Evolutionary conservation across 2,888 invertebrate genomes (phyloP).

Genomic region (Platerodrilus igneus): DNA sequence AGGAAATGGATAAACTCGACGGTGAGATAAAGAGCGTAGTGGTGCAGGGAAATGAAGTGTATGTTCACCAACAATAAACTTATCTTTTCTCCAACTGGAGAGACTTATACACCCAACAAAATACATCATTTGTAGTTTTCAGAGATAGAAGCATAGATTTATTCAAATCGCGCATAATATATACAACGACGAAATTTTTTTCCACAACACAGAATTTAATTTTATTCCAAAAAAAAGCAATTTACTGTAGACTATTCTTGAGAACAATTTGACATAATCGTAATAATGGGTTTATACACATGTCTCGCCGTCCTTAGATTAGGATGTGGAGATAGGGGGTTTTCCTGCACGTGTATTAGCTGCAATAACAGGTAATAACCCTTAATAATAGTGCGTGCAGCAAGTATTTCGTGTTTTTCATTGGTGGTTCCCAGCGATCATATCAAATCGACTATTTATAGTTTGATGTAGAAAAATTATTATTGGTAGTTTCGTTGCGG

Average conservation of each 20-base stretch:
- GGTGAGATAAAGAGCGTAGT: constrained; percentile 47
- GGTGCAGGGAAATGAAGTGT: constrained; percentile 47
- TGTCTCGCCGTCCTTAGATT: constrained; percentile 40
- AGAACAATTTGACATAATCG: constrained; percentile 43
- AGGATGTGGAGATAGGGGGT: constrained; percentile 42
- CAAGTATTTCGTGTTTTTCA: constrained; percentile 39
- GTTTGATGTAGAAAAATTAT: constrained; percentile 49
- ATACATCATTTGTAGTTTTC: constrained; percentile 49
- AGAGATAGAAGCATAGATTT: constrained; percentile 45
- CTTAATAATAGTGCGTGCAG: constrained; percentile 49
- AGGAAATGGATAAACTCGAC: constrained; percentile 48
- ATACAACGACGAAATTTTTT: constrained; percentile 30
- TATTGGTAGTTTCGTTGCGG: constrained; percentile 46
- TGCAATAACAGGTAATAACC: constrained; percentile 50
- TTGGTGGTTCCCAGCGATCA: constrained; percentile 45
- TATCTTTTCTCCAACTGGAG: constrained; percentile 47
- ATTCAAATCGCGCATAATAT: constrained; percentile 40
- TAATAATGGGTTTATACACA: constrained; percentile 41
- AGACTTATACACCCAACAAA: constrained; percentile 42
- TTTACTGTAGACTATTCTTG: too few relatives aligned
- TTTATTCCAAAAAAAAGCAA: constrained; percentile 32
- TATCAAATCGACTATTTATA: constrained; percentile 49
- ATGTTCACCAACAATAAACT: constrained; percentile 47
- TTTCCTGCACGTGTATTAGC: constrained; percentile 47
- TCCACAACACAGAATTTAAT: constrained; percentile 23